Conservation (phyloP, 2,113 vertebrate species). For the Halcyon senegalensis region DNA sequence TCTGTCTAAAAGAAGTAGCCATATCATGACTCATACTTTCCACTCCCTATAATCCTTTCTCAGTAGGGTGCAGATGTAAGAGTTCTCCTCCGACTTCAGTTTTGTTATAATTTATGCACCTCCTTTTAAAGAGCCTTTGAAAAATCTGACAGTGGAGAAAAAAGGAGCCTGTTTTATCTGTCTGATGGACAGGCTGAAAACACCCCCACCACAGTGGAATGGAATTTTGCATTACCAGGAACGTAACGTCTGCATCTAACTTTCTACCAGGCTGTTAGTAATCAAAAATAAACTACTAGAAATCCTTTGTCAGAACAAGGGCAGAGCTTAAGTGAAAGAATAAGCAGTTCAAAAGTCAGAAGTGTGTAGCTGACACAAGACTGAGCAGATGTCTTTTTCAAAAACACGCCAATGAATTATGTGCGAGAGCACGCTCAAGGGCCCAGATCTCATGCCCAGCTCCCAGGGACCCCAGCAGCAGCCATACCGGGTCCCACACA, state of each 20-base stretch:
- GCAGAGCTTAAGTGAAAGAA: slow-evolving; percentile 13
- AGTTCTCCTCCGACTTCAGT: slow-evolving; percentile 55
- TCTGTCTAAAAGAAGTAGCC: slow-evolving; percentile 47
- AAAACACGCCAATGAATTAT: not conserved
- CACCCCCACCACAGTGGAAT: not conserved
- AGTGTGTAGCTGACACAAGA: not conserved
- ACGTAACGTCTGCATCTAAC: not conserved
- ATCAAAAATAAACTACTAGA: slow-evolving; percentile 30
- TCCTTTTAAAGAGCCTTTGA: slow-evolving; percentile 57
- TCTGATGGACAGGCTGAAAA: slow-evolving; percentile 19
- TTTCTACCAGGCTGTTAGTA: not conserved
- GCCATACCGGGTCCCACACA: accelerated
- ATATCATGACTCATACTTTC: slow-evolving; percentile 66
- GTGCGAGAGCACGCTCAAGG: accelerated
- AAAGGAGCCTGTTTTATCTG: not conserved
- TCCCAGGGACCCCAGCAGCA: not conserved
- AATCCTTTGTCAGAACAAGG: slow-evolving; percentile 27
- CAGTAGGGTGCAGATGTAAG: slow-evolving; percentile 43
- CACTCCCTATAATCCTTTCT: slow-evolving; percentile 63
- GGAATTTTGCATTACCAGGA: not conserved
- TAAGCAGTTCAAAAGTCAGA: not conserved
- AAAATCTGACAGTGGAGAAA: slow-evolving; percentile 36
- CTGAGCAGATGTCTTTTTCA: not conserved
- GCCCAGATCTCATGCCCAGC: not conserved
- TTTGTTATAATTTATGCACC: slow-evolving; percentile 70